These are phyloP conservation scores for Holacanthella duospinosa DNA, from an alignment of 2,888 invertebrate genomes.

Conservation along the genomic window DNA sequence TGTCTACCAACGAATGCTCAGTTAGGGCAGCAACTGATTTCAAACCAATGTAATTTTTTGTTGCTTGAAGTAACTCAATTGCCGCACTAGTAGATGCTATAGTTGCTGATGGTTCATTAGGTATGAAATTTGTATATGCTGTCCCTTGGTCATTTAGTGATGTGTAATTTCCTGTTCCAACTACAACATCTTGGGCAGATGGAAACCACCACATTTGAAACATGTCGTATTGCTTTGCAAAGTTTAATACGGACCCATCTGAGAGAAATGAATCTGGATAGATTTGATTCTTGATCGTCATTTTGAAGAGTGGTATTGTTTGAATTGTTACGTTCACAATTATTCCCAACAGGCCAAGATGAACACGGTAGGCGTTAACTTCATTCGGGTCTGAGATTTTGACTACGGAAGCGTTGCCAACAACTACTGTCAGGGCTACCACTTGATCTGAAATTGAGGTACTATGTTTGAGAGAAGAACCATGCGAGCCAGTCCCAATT, in stretches of 20 bases:
- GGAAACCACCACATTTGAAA: not conserved
- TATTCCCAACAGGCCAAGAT: slow-evolving; percentile 15
- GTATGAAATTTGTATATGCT: not conserved
- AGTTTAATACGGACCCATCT: not conserved
- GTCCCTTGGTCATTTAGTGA: not conserved
- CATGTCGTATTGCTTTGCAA: not conserved
- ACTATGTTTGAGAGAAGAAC: slow-evolving; percentile 9
- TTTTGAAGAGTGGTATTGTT: not conserved
- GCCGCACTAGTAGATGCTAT: not conserved
- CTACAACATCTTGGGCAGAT: not conserved
- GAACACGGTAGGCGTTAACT: slow-evolving; percentile 13
- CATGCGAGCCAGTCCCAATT: slow-evolving; percentile 18
- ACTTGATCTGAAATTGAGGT: slow-evolving; percentile 14
- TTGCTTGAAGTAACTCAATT: not conserved
- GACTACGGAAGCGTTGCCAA: slow-evolving; percentile 7
- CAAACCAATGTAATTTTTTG: not conserved
- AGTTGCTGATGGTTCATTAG: not conserved
- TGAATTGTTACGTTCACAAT: not conserved
- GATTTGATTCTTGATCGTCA: not conserved
- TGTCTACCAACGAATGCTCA: not conserved
- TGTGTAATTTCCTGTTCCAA: not conserved
- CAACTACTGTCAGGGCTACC: slow-evolving; percentile 10
- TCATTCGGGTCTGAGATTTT: not conserved
- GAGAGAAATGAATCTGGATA: not conserved
- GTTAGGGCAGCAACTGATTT: not conserved